Conservation (phyloP, 2,888 invertebrate genomes). For the Germaria angustata region DNA sequence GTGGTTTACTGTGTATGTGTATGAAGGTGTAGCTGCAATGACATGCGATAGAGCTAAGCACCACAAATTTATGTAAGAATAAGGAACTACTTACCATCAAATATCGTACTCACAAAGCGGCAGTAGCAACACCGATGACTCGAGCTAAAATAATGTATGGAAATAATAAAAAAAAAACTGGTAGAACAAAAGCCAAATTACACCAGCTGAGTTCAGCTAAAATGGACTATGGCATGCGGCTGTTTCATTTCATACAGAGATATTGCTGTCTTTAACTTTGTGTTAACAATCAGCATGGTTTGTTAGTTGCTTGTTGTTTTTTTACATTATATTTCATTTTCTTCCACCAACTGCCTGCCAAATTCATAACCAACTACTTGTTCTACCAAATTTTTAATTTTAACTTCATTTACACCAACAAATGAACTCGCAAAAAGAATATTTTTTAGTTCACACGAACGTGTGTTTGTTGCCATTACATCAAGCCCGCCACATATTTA, state of each 20-base stretch:
- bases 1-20: background rate
- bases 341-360: slow-evolving; percentile 64
- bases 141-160: slow-evolving; percentile 52
- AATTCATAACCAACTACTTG: slow-evolving; percentile 60
- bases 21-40: slow-evolving; percentile 38
- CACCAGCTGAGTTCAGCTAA: slow-evolving; percentile 58
- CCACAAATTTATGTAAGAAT: slow-evolving; percentile 49
- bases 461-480: slow-evolving; percentile 27
- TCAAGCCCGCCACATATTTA: slow-evolving; percentile 26
- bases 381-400: slow-evolving; percentile 60
- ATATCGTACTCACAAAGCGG: slow-evolving; percentile 19
- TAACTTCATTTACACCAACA: slow-evolving; percentile 31
- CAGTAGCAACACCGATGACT: slow-evolving; percentile 46
- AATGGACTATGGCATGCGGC: slow-evolving; percentile 52
- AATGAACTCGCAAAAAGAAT: background rate
- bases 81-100: slow-evolving; percentile 50
- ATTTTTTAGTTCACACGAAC: slow-evolving; percentile 1
- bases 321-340: slow-evolving; percentile 11
- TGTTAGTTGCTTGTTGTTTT: slow-evolving; percentile 9
- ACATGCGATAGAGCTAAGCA: slow-evolving; percentile 61
- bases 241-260: slow-evolving; percentile 51
- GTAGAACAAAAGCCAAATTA: slow-evolving; percentile 52
- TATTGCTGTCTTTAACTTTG: slow-evolving; percentile 37
- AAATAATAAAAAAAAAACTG: slow-evolving; percentile 36
- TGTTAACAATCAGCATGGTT: slow-evolving; percentile 47